A percentile compares a stretch with the other conserved stretches of the same genome.
phyloP scores from a whole-genome alignment of 1,140 invertebrate species.

The Philaenus spumarius region DNA sequence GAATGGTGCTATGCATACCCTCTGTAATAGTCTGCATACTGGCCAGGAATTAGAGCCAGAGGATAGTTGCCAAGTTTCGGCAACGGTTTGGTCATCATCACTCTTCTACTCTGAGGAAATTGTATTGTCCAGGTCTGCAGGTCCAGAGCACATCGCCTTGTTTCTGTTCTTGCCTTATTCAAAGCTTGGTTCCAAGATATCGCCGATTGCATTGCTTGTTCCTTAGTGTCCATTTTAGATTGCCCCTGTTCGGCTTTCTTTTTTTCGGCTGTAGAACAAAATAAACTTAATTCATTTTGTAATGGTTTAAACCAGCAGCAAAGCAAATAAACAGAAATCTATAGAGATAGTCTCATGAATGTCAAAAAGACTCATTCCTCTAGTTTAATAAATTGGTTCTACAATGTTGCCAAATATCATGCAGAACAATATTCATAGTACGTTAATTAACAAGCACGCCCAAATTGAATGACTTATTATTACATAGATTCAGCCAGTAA shows the following conservation, averaged over 20 bases:
- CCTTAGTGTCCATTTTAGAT: conserved; percentile 60
- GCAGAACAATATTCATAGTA: too few relatives aligned
- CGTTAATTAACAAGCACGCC: too few relatives aligned
- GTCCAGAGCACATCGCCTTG: conserved; percentile 62
- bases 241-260: conserved; percentile 19
- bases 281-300: neutral
- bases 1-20: conserved; percentile 52
- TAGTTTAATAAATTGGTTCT: too few relatives aligned
- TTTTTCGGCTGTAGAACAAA: conserved; percentile 31
- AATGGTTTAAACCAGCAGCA: conserved; percentile 6
- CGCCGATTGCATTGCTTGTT: conserved; percentile 80
- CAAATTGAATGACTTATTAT: too few relatives aligned
- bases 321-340: neutral
- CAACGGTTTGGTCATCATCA: conserved; percentile 43
- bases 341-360: too few relatives aligned
- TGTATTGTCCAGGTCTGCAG: conserved; percentile 70
- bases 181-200: conserved; percentile 82
- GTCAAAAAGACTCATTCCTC: too few relatives aligned
- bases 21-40: conserved; percentile 82
- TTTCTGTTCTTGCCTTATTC: conserved; percentile 62
- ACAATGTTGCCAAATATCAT: too few relatives aligned
- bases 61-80: conserved; percentile 72
- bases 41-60: conserved; percentile 84
- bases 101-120: conserved; percentile 46
- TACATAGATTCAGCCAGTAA: too few relatives aligned